Percentiles rank a stretch among this genome's conserved stretches.
phyloP scores from a whole-genome alignment of 2,113 vertebrate genomes.

The Cnemophilus loriae region DNA sequence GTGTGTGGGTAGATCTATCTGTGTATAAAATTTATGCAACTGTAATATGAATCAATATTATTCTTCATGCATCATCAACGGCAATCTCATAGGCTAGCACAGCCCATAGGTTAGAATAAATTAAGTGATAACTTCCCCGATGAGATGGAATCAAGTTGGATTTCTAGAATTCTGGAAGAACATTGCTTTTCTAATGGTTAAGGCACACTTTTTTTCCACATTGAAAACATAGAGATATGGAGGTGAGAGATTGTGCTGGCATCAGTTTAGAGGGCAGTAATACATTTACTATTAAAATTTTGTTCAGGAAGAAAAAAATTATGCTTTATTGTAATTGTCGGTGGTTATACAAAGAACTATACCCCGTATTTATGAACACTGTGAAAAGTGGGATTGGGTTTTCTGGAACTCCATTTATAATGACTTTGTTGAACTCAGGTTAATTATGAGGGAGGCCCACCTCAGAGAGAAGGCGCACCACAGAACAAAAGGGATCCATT shows the following conservation, averaged over 20 bases:
- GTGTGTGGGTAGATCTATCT: not conserved
- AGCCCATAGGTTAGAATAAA: not conserved
- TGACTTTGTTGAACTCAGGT: not conserved
- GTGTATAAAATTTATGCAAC: not conserved
- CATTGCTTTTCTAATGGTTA: not conserved
- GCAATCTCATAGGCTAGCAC: not conserved
- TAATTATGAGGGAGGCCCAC: constrained; percentile 13
- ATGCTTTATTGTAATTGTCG: not conserved
- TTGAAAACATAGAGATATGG: not conserved
- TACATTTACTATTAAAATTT: not conserved
- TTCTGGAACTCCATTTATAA: not conserved
- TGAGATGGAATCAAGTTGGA: not conserved
- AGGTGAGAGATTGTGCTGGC: not conserved
- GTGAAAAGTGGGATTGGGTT: not conserved
- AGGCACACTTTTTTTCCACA: not conserved
- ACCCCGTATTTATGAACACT: not conserved
- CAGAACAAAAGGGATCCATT: not conserved
- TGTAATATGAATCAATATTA: not conserved
- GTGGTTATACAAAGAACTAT: not conserved
- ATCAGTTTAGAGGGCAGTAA: not conserved
- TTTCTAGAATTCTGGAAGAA: not conserved
- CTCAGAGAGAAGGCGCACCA: not conserved
- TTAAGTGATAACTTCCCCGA: not conserved
- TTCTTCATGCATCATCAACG: not conserved
- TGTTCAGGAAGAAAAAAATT: not conserved